A percentile compares a stretch with the other conserved stretches of the same genome.
Evolutionary conservation across 2,888 invertebrate species (phyloP).

Genomic region (Proisotoma minuta): DNA sequence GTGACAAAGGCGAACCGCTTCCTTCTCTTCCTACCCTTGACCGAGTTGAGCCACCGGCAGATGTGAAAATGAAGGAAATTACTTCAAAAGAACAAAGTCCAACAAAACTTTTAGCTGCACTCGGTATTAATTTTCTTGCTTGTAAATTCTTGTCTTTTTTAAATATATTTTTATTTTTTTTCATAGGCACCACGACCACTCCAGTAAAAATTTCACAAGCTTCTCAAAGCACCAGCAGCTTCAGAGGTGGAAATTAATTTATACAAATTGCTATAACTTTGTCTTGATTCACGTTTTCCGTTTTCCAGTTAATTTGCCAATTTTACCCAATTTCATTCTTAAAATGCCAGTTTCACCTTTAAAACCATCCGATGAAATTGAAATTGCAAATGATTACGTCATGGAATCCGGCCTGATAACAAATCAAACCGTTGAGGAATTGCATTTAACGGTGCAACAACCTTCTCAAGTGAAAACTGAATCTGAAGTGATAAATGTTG

Average conservation of each 20-base stretch:
- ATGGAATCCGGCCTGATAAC: slow-evolving; percentile 9
- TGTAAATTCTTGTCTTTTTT: too few species aligned
- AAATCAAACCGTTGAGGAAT: background rate
- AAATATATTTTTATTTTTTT: too few species aligned
- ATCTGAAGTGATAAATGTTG: slow-evolving; percentile 20
- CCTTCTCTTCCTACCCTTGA: too few species aligned
- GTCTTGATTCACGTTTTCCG: too few species aligned
- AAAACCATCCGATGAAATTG: slow-evolving; percentile 9
- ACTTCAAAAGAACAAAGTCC: background rate
- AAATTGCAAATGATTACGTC: slow-evolving; percentile 9
- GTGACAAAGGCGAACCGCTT: slow-evolving; percentile 52
- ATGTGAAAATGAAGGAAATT: too few species aligned
- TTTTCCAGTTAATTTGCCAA: too few species aligned
- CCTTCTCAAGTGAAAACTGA: slow-evolving; percentile 17
- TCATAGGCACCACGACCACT: background rate
- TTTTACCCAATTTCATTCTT: background rate
- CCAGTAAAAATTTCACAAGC: background rate
- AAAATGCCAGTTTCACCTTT: background rate
- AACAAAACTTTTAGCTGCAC: background rate
- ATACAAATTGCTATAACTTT: too few species aligned
- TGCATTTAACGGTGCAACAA: background rate
- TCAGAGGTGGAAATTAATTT: too few species aligned
- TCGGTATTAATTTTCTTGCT: too few species aligned
- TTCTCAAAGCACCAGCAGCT: too few species aligned
- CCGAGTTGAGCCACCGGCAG: too few species aligned